Conservation (phyloP, 2,113 vertebrate species). For the Pitta sordida region DNA sequence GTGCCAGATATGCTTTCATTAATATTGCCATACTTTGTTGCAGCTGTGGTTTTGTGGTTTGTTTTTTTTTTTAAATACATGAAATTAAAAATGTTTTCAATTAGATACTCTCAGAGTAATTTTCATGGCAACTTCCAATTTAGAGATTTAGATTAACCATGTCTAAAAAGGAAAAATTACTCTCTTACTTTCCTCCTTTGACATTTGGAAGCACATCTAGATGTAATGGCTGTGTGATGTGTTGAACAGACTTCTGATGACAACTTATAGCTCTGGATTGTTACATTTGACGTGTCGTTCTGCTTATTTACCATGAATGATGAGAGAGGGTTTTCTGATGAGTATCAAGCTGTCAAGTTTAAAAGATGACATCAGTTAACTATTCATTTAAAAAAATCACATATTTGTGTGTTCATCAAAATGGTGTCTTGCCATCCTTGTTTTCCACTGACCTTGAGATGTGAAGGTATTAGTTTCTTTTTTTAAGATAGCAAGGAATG, state of each 20-base stretch:
- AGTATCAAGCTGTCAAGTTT: background rate
- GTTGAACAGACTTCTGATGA: background rate
- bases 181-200: slow-evolving; percentile 3
- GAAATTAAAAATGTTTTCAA: slow-evolving; percentile 57
- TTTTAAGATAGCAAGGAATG: background rate
- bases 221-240: background rate
- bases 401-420: background rate
- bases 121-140: slow-evolving; percentile 26
- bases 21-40: slow-evolving; percentile 34
- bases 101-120: slow-evolving; percentile 20
- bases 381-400: background rate
- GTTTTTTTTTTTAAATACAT: background rate
- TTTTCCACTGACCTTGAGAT: slow-evolving; percentile 13
- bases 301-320: background rate
- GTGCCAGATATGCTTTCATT: slow-evolving; percentile 50
- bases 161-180: slow-evolving; percentile 10
- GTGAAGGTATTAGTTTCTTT: background rate
- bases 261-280: background rate
- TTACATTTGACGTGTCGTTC: background rate
- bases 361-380: background rate
- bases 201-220: background rate
- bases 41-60: slow-evolving; percentile 21
- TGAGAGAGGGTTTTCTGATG: background rate
- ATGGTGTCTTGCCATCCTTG: background rate
- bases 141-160: slow-evolving; percentile 13